Conservation (phyloP, 35 echinoderm and acorn worm species). For the Patiria miniata region DNA sequence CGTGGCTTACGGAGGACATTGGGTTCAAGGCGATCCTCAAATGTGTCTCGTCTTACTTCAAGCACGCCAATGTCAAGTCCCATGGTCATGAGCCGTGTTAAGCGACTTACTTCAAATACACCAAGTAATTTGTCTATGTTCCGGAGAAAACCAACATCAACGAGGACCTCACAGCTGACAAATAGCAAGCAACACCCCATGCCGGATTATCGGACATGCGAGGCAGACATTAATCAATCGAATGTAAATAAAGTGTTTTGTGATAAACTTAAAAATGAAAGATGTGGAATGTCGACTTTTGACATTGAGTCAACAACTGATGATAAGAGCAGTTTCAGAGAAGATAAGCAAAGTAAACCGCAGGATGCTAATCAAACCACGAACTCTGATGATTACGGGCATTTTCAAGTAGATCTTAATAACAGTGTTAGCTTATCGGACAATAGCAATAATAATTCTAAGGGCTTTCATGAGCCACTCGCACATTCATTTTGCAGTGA, state of each 20-base stretch:
- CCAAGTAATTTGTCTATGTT: neutral
- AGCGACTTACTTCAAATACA: neutral
- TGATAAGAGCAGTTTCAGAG: neutral
- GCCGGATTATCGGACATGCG: neutral
- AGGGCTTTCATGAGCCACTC: neutral
- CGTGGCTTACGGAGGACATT: neutral
- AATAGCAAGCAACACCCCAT: neutral
- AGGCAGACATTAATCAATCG: neutral
- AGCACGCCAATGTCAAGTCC: constrained; percentile 29
- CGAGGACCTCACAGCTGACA: neutral
- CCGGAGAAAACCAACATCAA: neutral
- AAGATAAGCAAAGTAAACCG: neutral
- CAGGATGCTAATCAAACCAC: neutral
- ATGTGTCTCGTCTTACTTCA: constrained; percentile 31
- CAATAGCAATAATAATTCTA: neutral
- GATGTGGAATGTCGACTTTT: neutral
- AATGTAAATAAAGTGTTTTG: neutral
- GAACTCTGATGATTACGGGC: neutral
- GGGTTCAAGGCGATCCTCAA: constrained; percentile 21
- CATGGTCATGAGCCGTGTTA: neutral
- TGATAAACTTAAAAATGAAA: neutral
- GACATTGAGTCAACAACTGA: neutral
- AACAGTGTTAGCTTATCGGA: no score
- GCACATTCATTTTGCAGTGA: neutral
- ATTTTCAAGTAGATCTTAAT: neutral